Evolutionary conservation across 37 sponge, comb jelly and placozoan species (phyloP).

Genomic region (Ianthella basta): DNA sequence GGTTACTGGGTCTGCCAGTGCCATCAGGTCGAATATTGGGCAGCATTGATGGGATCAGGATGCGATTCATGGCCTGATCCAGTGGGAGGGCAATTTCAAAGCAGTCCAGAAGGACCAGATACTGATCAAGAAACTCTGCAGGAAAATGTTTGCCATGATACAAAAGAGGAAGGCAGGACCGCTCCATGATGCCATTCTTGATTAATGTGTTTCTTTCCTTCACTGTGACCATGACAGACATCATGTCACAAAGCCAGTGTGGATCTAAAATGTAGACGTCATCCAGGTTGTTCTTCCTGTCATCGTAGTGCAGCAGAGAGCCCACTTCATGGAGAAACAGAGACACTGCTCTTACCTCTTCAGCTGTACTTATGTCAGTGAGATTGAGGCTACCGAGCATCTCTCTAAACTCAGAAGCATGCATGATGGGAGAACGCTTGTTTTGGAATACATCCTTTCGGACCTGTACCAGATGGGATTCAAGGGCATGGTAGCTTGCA

Average conservation of each 20-base stretch:
- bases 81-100: constrained; percentile 90
- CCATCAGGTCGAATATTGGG: constrained; percentile 60
- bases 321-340: constrained; percentile 84
- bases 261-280: constrained; percentile 90
- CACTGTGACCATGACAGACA: constrained; percentile 53
- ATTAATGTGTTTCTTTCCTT: constrained; percentile 59
- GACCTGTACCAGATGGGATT: constrained; percentile 59
- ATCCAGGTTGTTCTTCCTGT: constrained; percentile 74
- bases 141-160: constrained; percentile 77
- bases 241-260: constrained; percentile 85
- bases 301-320: constrained; percentile 88
- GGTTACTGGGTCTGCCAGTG: background rate
- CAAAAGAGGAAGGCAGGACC: constrained; percentile 54
- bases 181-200: constrained; percentile 69
- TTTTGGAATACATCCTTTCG: constrained; percentile 61
- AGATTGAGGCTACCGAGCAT: constrained; percentile 64
- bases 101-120: constrained; percentile 80
- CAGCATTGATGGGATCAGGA: constrained; percentile 88
- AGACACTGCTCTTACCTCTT: constrained; percentile 80
- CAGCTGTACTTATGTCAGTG: constrained; percentile 72
- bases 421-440: constrained; percentile 73
- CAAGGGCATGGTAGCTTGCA: constrained; percentile 84
- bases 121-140: constrained; percentile 73
- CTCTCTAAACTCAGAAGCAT: constrained; percentile 62
- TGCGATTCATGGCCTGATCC: constrained; percentile 55